Percentiles rank a stretch among this genome's conserved stretches.
phyloP scores from a whole-genome alignment of 64 coral and sea anemone species.

The Pocillopora verrucosa region DNA sequence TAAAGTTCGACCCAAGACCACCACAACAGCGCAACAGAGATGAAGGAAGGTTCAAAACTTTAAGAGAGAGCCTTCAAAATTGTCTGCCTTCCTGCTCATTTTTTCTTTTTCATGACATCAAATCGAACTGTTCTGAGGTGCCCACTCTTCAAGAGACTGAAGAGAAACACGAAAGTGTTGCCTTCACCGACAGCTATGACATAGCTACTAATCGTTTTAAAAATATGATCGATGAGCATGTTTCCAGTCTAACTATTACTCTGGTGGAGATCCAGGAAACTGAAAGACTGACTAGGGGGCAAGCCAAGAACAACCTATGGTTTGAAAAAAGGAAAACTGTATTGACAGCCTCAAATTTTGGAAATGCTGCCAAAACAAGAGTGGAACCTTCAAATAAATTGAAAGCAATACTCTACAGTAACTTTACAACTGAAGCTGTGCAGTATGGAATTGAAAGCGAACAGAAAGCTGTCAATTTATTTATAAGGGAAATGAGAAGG shows the following conservation, averaged over 20 bases:
- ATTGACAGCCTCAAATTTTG: conserved; percentile 69
- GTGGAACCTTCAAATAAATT: conserved; percentile 65
- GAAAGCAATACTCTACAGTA: conserved; percentile 55
- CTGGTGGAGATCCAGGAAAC: conserved; percentile 45
- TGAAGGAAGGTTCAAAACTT: conserved; percentile 28
- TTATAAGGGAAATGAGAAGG: conserved; percentile 8
- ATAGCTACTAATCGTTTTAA: conserved; percentile 56
- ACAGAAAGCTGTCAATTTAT: conserved; percentile 16
- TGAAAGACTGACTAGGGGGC: conserved; percentile 47
- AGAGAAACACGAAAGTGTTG: conserved; percentile 33
- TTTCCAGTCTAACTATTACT: conserved; percentile 28
- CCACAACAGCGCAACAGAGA: conserved; percentile 28
- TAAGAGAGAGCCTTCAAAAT: conserved; percentile 51
- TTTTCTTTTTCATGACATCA: conserved; percentile 60
- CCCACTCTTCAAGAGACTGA: conserved; percentile 22
- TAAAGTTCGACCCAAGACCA: conserved; percentile 48
- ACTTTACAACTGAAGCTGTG: neutral
- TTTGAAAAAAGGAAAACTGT: conserved; percentile 58
- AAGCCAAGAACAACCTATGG: conserved; percentile 58
- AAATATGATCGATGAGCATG: conserved; percentile 48
- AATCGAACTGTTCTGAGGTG: conserved; percentile 31
- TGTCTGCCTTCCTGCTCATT: conserved; percentile 52
- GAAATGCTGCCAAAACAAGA: conserved; percentile 58
- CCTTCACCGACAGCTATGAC: conserved; percentile 60
- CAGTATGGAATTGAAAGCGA: conserved; percentile 20